These are phyloP conservation scores for Thunnus thynnus DNA, from an alignment of 2,113 vertebrate species.

Conservation along the genomic window DNA sequence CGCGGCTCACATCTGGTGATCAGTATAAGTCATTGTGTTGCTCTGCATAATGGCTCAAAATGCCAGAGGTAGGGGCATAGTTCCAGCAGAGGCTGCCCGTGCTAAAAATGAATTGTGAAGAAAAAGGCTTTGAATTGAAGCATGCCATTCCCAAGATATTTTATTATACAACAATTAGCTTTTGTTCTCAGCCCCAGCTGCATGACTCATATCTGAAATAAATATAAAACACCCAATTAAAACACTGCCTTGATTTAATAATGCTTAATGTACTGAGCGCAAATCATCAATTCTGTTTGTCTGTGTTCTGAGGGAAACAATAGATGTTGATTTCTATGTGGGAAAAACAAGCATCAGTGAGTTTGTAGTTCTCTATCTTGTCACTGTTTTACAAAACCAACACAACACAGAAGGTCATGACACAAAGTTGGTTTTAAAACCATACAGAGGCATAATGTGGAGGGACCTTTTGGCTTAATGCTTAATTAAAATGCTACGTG, in stretches of 20 bases:
- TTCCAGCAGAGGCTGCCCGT: conserved; percentile 20
- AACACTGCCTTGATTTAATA: background rate
- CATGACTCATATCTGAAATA: conserved; percentile 33
- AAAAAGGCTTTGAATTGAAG: conserved; percentile 22
- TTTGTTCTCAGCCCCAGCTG: conserved; percentile 26
- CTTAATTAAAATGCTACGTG: background rate
- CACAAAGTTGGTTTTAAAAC: background rate
- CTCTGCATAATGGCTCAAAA: conserved; percentile 23
- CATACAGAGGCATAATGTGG: background rate
- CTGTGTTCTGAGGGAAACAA: background rate
- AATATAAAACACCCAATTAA: conserved; percentile 6
- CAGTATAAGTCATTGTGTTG: conserved; percentile 29
- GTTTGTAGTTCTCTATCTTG: background rate
- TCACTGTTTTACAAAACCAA: background rate
- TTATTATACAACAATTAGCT: conserved; percentile 19
- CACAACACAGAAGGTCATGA: background rate
- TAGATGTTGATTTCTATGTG: background rate
- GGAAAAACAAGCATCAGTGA: background rate
- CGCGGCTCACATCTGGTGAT: conserved; percentile 21
- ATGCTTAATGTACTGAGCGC: background rate
- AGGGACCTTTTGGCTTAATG: background rate
- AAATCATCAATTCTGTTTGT: background rate
- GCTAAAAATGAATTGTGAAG: conserved; percentile 2
- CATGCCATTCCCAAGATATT: conserved; percentile 13
- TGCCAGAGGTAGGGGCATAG: conserved; percentile 12